A percentile compares a stretch with the other conserved stretches of the same genome.
Evolutionary conservation across 2,888 invertebrate genomes (phyloP).

Genomic region (Cyaniris semiargus): DNA sequence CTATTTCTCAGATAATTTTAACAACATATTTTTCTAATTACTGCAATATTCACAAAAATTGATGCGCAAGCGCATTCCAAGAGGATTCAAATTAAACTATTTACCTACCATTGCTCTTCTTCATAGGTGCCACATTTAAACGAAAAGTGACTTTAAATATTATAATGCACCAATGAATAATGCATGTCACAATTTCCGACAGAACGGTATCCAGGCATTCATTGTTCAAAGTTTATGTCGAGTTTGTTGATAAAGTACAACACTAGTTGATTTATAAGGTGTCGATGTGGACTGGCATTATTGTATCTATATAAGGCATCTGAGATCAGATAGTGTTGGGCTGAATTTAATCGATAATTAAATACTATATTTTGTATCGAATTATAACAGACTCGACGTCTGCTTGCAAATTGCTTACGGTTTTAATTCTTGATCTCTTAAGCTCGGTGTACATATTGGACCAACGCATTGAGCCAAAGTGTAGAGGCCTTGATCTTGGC

Average conservation of each 20-base stretch:
- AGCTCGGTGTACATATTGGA: too few species aligned
- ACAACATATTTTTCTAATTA: too few species aligned
- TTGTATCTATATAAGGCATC: conserved; percentile 18
- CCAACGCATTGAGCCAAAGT: too few species aligned
- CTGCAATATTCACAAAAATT: too few species aligned
- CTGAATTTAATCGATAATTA: background rate
- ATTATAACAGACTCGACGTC: background rate
- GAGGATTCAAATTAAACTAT: background rate
- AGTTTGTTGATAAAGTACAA: background rate
- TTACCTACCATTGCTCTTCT: background rate
- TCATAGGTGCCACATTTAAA: background rate
- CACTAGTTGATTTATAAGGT: conserved; percentile 14
- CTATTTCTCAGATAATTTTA: too few species aligned
- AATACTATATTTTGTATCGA: background rate
- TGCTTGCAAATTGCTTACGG: background rate
- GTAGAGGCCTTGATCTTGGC: too few species aligned
- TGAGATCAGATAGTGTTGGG: conserved; percentile 6
- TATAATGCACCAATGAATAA: background rate
- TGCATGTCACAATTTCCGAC: background rate
- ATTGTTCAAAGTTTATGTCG: conserved; percentile 3
- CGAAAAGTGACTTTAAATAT: background rate
- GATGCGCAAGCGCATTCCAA: background rate
- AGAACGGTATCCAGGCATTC: conserved; percentile 13
- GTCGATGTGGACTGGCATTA: conserved; percentile 8
- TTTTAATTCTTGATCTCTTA: background rate